phyloP scores from a whole-genome alignment of 2,888 invertebrate genomes.

The Diaperis boleti region DNA sequence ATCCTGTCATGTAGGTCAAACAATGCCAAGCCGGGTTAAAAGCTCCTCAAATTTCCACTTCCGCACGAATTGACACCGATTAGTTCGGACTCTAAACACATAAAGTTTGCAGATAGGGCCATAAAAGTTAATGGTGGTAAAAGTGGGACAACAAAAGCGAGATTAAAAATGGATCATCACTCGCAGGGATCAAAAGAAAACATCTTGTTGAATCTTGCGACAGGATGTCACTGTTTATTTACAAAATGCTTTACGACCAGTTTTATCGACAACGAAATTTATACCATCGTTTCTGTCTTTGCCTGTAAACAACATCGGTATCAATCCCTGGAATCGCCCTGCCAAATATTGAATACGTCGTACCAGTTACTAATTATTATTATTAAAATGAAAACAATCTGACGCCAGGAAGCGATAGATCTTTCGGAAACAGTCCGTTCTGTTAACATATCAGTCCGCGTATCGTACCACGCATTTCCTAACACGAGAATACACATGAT shows the following conservation, averaged over 20 bases:
- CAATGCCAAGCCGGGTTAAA: conserved; percentile 4
- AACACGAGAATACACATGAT: conserved; percentile 39
- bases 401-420: conserved; percentile 33
- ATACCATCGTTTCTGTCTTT: conserved; percentile 4
- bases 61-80: neutral
- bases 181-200: neutral
- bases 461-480: conserved; percentile 48
- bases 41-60: conserved; percentile 2
- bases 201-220: neutral
- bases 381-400: conserved; percentile 19
- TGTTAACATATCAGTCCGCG: conserved; percentile 18
- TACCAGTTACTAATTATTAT: conserved; percentile 11
- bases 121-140: neutral
- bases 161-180: no score
- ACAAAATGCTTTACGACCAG: conserved; percentile 10
- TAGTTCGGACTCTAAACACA: neutral
- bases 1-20: conserved; percentile 1
- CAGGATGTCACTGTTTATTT: conserved; percentile 16
- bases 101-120: neutral
- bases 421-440: conserved; percentile 18
- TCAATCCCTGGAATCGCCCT: neutral
- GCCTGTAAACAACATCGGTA: conserved; percentile 14
- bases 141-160: neutral
- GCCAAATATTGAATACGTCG: no score
- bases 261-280: conserved; percentile 10